Conservation (phyloP, 2,797 vertebrate species). For the Alca torda region DNA sequence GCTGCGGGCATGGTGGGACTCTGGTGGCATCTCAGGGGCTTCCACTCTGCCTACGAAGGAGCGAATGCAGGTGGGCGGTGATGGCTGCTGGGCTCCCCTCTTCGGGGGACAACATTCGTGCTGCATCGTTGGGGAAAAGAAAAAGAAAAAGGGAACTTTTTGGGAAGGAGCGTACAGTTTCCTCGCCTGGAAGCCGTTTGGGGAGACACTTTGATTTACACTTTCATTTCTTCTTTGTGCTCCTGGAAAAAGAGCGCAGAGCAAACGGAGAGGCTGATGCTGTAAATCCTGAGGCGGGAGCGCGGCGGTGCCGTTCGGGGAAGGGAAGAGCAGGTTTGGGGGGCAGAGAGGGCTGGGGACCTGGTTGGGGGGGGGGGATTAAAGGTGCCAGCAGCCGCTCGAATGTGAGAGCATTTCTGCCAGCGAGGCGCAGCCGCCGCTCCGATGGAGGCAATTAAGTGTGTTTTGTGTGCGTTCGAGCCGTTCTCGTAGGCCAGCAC, state of each 20-base stretch:
- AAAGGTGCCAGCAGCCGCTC: not conserved
- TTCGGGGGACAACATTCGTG: rapidly evolving
- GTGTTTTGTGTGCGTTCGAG: not conserved
- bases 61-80: rapidly evolving
- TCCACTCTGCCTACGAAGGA: not conserved
- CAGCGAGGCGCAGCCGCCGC: not conserved
- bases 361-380: not conserved
- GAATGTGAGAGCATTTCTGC: not conserved
- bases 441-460: not conserved
- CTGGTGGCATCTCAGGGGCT: rapidly evolving
- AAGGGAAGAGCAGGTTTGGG: not conserved
- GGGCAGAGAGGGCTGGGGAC: not conserved
- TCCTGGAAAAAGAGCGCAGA: not conserved
- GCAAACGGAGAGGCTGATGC: not conserved
- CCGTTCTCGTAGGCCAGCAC: rapidly evolving
- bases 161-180: rapidly evolving
- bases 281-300: not conserved
- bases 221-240: not conserved
- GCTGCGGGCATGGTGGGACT: rapidly evolving
- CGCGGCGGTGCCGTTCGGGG: rapidly evolving
- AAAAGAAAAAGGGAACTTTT: not conserved
- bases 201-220: not conserved
- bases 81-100: not conserved
- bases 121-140: rapidly evolving
- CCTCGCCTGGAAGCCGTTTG: rapidly evolving